Evolutionary conservation across 2,797 vertebrate genomes (phyloP).

Genomic region (Phoxinus dragarum): DNA sequence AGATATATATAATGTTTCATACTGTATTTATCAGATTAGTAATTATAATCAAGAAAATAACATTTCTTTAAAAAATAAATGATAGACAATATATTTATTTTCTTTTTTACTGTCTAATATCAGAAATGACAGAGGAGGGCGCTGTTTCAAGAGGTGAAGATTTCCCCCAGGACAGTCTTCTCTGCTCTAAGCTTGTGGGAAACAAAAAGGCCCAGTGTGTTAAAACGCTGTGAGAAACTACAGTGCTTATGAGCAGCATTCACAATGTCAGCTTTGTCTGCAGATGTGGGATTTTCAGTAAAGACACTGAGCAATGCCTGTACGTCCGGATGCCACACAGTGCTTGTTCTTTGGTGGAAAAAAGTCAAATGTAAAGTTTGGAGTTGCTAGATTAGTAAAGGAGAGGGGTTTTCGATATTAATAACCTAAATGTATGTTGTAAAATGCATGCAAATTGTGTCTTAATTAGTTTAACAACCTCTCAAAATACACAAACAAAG

Average conservation of each 20-base stretch:
- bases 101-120: not conserved
- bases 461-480: not conserved
- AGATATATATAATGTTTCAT: no score
- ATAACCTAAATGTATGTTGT: not conserved
- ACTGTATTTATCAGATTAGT: not conserved
- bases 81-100: not conserved
- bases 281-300: conserved; percentile 38
- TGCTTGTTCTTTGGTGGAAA: no score
- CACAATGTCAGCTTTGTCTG: conserved; percentile 37
- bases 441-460: not conserved
- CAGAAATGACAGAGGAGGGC: conserved; percentile 39
- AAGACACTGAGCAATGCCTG: conserved; percentile 19
- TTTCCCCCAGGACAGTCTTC: not conserved
- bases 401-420: not conserved
- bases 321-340: not conserved
- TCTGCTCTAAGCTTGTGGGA: conserved; percentile 40
- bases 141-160: conserved; percentile 13
- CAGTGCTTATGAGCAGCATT: conserved; percentile 47
- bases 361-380: no score
- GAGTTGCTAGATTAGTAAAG: not conserved
- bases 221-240: conserved; percentile 48
- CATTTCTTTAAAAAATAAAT: not conserved
- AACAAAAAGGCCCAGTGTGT: conserved; percentile 55
- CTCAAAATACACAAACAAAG: no score
- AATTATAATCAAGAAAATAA: not conserved